phyloP scores from a whole-genome alignment of 2,888 invertebrate species.

The Timandra comae region DNA sequence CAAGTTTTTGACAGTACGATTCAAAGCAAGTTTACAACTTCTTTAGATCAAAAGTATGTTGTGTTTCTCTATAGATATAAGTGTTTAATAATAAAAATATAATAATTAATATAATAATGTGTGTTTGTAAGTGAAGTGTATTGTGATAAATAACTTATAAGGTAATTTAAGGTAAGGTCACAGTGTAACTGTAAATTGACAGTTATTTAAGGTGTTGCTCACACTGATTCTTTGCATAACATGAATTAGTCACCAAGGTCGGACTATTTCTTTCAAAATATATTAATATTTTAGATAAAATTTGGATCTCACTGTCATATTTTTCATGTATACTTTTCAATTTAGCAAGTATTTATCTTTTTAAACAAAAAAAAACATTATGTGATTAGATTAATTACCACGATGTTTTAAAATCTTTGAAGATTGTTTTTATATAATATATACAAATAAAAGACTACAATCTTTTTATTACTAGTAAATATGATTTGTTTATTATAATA shows the following conservation, averaged over 20 bases:
- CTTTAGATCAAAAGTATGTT: conserved; percentile 41
- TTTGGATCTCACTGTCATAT: too few relatives aligned
- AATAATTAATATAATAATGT: conserved; percentile 28
- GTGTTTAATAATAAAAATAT: conserved; percentile 26
- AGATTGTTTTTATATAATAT: too few relatives aligned
- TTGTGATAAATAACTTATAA: conserved; percentile 13
- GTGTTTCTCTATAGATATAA: conserved; percentile 33
- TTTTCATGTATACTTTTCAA: too few relatives aligned
- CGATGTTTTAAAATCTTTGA: too few relatives aligned
- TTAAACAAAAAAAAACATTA: too few relatives aligned
- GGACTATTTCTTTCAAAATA: conserved; percentile 21
- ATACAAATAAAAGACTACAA: too few relatives aligned
- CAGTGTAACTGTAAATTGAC: conserved; percentile 20
- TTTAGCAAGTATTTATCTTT: too few relatives aligned
- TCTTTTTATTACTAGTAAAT: too few relatives aligned
- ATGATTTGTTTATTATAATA: too few relatives aligned
- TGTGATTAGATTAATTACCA: too few relatives aligned
- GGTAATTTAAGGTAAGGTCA: conserved; percentile 17
- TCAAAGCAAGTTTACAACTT: conserved; percentile 52
- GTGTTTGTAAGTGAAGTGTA: conserved; percentile 21
- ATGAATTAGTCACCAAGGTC: conserved; percentile 61
- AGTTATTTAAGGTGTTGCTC: conserved; percentile 37
- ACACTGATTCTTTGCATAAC: conserved; percentile 51
- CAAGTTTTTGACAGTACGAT: conserved; percentile 73
- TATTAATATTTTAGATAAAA: too few relatives aligned